phyloP scores from a whole-genome alignment of 2,888 invertebrate species.

The Eupithecia inturbata region DNA sequence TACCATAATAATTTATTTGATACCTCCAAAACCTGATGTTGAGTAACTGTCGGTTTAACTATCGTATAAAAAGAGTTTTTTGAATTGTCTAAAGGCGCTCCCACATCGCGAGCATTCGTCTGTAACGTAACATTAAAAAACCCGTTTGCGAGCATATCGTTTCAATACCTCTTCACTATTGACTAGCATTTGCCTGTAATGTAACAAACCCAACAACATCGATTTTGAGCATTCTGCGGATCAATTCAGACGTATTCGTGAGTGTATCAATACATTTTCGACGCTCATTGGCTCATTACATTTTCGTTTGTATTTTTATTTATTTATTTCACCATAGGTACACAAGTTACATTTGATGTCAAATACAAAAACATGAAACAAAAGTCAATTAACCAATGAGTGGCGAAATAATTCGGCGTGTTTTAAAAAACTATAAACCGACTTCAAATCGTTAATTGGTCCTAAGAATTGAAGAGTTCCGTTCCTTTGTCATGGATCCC shows the following conservation, averaged over 20 bases:
- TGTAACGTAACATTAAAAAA: not conserved
- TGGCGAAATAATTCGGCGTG: too few species aligned
- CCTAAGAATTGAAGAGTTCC: too few species aligned
- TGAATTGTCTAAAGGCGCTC: not conserved
- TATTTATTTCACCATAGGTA: too few species aligned
- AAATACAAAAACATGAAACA: too few species aligned
- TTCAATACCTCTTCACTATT: not conserved
- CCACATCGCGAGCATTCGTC: not conserved
- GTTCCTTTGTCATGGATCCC: too few species aligned
- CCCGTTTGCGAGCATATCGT: not conserved
- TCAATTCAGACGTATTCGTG: not conserved
- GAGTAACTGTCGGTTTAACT: slow-evolving; percentile 10
- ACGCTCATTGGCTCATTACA: too few species aligned
- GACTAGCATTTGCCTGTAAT: not conserved
- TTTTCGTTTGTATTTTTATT: too few species aligned
- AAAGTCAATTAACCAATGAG: too few species aligned
- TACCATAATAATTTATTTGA: slow-evolving; percentile 85
- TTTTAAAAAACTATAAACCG: too few species aligned
- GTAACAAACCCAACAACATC: not conserved
- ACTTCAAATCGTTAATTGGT: too few species aligned
- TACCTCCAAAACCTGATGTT: slow-evolving; percentile 79
- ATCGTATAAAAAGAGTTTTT: not conserved
- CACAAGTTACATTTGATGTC: too few species aligned
- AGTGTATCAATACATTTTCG: too few species aligned
- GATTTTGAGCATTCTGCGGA: not conserved